Percentiles rank a stretch among this genome's conserved stretches.
Evolutionary conservation across 2,888 invertebrate species (phyloP).

Genomic region (Drosophila peninsularis): DNA sequence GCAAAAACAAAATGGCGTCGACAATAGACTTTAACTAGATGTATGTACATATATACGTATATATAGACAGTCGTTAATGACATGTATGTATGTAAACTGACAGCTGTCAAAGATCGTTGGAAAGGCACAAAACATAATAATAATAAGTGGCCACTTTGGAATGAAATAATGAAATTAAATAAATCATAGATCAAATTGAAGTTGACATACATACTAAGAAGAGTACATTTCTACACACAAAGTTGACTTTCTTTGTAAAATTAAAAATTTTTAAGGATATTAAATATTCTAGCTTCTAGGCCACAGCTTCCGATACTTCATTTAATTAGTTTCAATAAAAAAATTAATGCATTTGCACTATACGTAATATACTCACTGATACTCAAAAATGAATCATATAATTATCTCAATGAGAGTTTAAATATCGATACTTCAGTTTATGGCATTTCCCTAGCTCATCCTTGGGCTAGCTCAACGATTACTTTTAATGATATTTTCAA

Average conservation of each 20-base stretch:
- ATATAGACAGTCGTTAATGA: slow-evolving; percentile 18
- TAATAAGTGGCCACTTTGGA: slow-evolving; percentile 5
- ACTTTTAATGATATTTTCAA: slow-evolving; percentile 20
- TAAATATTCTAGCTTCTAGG: no score
- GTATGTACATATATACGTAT: no score
- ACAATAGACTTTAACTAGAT: no score
- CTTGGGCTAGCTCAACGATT: not conserved
- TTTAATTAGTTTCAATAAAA: no score
- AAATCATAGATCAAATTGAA: slow-evolving; percentile 3
- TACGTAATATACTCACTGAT: not conserved
- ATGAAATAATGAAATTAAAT: not conserved
- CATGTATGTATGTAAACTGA: slow-evolving; percentile 25
- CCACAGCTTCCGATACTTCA: no score
- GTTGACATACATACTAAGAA: not conserved
- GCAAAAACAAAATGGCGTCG: slow-evolving; percentile 44
- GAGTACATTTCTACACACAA: not conserved
- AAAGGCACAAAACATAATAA: not conserved
- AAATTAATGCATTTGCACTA: not conserved
- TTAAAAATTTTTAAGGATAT: no score
- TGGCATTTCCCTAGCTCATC: slow-evolving; percentile 1
- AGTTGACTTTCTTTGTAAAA: not conserved
- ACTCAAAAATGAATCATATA: not conserved
- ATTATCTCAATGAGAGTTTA: slow-evolving; percentile 6
- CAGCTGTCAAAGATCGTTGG: slow-evolving; percentile 29
- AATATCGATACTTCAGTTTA: not conserved